Conservation (phyloP, 2,113 vertebrate species). For the Camelus bactrianus region DNA sequence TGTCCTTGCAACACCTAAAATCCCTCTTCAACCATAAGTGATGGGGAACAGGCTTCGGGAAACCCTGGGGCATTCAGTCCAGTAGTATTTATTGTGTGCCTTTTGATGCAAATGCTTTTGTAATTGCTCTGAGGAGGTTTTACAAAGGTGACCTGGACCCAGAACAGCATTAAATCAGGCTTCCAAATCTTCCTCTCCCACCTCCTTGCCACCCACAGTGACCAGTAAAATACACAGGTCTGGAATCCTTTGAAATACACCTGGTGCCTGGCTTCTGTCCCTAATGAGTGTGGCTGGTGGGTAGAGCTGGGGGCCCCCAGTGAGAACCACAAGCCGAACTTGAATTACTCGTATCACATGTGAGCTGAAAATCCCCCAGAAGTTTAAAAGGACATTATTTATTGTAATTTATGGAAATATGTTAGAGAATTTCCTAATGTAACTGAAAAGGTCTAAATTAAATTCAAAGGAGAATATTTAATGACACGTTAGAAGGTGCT, state of each 20-base stretch:
- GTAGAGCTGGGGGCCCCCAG: background rate
- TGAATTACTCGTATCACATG: slow-evolving; percentile 49
- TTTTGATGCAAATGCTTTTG: background rate
- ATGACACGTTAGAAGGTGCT: slow-evolving; percentile 76
- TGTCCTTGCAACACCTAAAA: background rate
- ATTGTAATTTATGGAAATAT: slow-evolving; percentile 85
- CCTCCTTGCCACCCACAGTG: background rate
- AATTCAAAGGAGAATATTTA: slow-evolving; percentile 80
- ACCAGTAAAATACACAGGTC: background rate
- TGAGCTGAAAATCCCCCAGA: slow-evolving; percentile 39
- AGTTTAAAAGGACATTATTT: slow-evolving; percentile 78
- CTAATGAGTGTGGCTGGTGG: background rate
- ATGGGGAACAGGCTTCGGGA: background rate
- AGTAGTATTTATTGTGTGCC: background rate
- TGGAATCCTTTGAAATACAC: background rate
- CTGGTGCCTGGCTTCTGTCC: background rate
- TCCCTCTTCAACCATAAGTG: rapidly evolving
- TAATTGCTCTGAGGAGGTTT: background rate
- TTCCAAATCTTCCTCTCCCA: background rate
- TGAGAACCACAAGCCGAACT: background rate
- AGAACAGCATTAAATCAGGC: background rate
- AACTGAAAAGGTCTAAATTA: slow-evolving; percentile 81
- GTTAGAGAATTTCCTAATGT: slow-evolving; percentile 76
- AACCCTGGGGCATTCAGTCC: too few relatives aligned
- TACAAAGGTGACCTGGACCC: background rate